Evolutionary conservation across 2,797 vertebrate species (phyloP).

Genomic region (Oreortyx pictus): DNA sequence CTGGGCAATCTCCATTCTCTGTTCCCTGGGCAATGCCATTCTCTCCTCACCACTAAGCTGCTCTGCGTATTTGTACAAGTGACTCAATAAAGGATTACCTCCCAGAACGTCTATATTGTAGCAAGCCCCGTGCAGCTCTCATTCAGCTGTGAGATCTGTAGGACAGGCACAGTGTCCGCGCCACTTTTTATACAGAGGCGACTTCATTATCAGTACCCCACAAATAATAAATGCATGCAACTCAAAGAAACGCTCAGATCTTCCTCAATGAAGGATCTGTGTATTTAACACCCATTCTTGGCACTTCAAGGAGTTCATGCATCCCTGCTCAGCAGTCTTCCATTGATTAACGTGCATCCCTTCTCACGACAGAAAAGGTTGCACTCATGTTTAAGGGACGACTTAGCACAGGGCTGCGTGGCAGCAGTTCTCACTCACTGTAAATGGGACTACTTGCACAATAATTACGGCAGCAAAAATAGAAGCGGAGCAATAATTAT

Average conservation of each 20-base stretch:
- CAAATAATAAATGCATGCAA: not conserved
- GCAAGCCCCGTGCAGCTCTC: not conserved
- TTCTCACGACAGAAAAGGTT: not conserved
- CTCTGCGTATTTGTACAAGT: not conserved
- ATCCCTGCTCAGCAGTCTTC: not conserved
- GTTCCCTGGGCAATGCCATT: not conserved
- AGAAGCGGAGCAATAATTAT: not conserved
- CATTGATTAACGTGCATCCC: not conserved
- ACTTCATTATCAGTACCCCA: rapidly evolving
- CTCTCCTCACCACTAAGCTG: not conserved
- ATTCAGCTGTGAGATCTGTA: not conserved
- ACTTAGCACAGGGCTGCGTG: not conserved
- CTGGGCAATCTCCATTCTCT: not conserved
- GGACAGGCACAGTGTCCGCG: not conserved
- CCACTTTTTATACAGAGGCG: not conserved
- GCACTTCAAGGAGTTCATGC: not conserved
- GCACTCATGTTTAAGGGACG: not conserved
- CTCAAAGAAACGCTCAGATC: not conserved
- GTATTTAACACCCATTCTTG: not conserved
- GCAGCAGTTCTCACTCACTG: not conserved
- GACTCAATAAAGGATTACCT: not conserved
- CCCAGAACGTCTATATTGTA: not conserved
- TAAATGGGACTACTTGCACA: not conserved
- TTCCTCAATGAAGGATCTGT: rapidly evolving
- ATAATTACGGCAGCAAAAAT: not conserved